Evolutionary conservation across 2,797 vertebrate species (phyloP).

Genomic region (Tokudaia tokunoshimensis): DNA sequence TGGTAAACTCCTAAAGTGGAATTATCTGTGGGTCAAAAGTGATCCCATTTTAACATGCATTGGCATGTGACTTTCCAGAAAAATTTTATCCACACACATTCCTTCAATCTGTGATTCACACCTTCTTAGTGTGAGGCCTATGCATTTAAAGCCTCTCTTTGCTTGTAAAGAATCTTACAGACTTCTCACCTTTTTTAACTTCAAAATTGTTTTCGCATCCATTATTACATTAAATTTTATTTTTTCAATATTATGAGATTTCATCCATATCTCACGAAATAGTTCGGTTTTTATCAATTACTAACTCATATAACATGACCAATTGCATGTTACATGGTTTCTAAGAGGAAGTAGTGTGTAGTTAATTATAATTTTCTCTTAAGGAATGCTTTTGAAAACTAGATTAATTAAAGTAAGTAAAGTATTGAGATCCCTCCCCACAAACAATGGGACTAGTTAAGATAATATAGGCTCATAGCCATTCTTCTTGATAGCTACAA

Average conservation of each 20-base stretch:
- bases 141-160: neutral
- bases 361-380: constrained; percentile 31
- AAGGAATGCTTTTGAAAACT: constrained; percentile 50
- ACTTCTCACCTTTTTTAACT: neutral
- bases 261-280: constrained; percentile 37
- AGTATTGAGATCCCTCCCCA: neutral
- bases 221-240: constrained; percentile 41
- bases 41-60: neutral
- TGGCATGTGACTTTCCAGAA: neutral
- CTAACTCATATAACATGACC: neutral
- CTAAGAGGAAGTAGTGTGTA: constrained; percentile 34
- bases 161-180: constrained; percentile 32
- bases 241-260: constrained; percentile 23
- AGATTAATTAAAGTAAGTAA: constrained; percentile 15
- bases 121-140: neutral
- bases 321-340: neutral
- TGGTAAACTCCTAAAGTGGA: constrained; percentile 42
- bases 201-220: neutral
- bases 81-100: neutral
- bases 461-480: neutral
- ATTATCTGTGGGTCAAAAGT: constrained; percentile 53
- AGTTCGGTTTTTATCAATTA: constrained; percentile 52
- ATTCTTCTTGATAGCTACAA: neutral
- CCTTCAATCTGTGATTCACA: neutral
- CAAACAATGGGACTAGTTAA: neutral